phyloP scores from a whole-genome alignment of 2,888 invertebrate species.

The Orchesellides sinensis region DNA sequence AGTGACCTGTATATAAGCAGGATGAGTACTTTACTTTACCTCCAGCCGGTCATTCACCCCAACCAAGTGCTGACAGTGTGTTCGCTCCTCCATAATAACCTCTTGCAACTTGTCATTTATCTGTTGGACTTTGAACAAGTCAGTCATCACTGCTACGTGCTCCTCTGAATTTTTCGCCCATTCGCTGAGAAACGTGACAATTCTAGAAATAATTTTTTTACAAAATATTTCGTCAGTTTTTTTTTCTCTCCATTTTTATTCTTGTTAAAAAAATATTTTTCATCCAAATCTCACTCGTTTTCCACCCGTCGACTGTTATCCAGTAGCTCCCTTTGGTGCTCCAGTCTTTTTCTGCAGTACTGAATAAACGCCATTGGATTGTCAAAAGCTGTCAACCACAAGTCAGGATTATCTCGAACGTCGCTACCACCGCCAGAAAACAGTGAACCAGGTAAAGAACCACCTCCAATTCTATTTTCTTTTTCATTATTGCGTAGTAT shows the following conservation, averaged over 20 bases:
- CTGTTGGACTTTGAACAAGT: conserved; percentile 38
- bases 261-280: no score
- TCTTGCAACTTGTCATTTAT: conserved; percentile 53
- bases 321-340: conserved; percentile 31
- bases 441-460: neutral
- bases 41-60: conserved; percentile 65
- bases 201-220: conserved; percentile 17
- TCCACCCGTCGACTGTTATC: conserved; percentile 38
- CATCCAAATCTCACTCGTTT: conserved; percentile 30
- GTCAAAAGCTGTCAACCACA: conserved; percentile 68
- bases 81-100: conserved; percentile 65
- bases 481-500: neutral
- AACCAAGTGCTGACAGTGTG: conserved; percentile 66
- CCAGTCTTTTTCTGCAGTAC: conserved; percentile 63
- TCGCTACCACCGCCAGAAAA: neutral
- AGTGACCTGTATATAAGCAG: no score
- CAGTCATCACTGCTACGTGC: neutral
- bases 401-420: conserved; percentile 47
- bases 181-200: neutral
- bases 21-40: conserved; percentile 40
- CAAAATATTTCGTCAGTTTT: neutral
- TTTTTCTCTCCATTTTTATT: no score
- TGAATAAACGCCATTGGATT: conserved; percentile 68
- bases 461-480: neutral
- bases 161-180: conserved; percentile 26